phyloP scores from a whole-genome alignment of 2,797 vertebrate species.

The Girardinus metallicus region DNA sequence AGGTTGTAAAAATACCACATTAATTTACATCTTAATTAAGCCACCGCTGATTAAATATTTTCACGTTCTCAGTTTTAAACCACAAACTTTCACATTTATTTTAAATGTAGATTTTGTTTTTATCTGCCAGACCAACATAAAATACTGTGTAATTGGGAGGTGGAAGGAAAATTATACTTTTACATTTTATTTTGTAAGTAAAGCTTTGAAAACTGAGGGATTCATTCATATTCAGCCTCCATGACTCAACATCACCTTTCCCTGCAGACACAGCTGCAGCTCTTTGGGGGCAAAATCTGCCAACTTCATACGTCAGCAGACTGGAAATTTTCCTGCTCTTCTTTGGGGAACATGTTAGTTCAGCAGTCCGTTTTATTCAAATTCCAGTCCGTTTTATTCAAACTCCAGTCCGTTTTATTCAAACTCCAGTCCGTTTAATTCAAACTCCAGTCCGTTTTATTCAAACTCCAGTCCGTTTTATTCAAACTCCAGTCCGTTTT shows the following conservation, averaged over 20 bases:
- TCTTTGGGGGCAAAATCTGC: too few relatives aligned
- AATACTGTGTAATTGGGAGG: neutral
- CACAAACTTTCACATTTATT: neutral
- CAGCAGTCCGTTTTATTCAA: too few relatives aligned
- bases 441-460: too few relatives aligned
- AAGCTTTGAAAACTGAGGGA: neutral
- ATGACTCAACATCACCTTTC: neutral
- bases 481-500: too few relatives aligned
- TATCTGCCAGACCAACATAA: neutral
- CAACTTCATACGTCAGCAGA: accelerated
- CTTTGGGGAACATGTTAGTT: too few relatives aligned
- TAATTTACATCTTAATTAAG: neutral
- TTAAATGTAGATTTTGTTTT: neutral
- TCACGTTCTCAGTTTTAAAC: neutral
- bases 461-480: too few relatives aligned
- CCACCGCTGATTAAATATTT: too few relatives aligned
- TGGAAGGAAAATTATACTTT: neutral
- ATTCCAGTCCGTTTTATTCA: too few relatives aligned
- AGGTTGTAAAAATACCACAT: neutral
- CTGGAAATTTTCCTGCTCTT: too few relatives aligned
- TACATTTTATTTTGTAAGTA: neutral
- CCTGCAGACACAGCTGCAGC: neutral
- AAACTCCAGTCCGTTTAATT: too few relatives aligned
- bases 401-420: too few relatives aligned
- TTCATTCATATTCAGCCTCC: neutral